Evolutionary conservation across 2,888 invertebrate species (phyloP), one percentile per base, ranked within the genome.

Genomic region (Drosophila paramelanica): DNA sequence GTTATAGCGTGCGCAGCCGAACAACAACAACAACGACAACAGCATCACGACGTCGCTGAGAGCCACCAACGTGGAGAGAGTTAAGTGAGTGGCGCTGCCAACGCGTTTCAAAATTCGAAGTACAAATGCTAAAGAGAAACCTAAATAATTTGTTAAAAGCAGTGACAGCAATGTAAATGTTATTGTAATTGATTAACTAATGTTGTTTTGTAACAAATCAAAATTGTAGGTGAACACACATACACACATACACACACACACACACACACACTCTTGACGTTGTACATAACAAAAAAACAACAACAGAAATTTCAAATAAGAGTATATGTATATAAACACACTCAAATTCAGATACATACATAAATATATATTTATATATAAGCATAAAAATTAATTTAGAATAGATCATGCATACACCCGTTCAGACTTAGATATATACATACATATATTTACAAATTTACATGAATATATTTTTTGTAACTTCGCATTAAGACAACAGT

Each of bases 1-100:
- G 84, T 60, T 84, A 83, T 17, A 68, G 78, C 50, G 73, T 59
- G 46, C 81, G 77, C 51, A 78, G 42, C 39, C 79, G 78, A 31
- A 36, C 51, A 36, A 50, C 50, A 49, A 43, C 39, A 23, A 23
- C 66, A n/a, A 5, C 64, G 13, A 6, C 59, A 36, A 20, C 62
- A 17, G 3, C 55, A 46, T 10, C 87, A 46, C 51, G 79, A 20
- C 41, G 77, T 31, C 58, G 69, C 62, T 59, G 41, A 79, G 5
- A 51, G 49, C 10, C 17, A 17, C 25, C 25, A 52, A 31, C n/a
- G 42, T 42, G 14, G n/a, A 46, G 14, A 36, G 23, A 20, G 46
- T 27, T 51, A 36, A 39, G 36, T 20, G 38, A 41, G 38, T 39
- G 43, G 73, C 41, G 78, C 46, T 72, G 74, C 66, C 66, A 72